These are phyloP conservation scores for Clarias pachynema DNA, from an alignment of 2,797 vertebrate genomes.

Conservation along the genomic window DNA sequence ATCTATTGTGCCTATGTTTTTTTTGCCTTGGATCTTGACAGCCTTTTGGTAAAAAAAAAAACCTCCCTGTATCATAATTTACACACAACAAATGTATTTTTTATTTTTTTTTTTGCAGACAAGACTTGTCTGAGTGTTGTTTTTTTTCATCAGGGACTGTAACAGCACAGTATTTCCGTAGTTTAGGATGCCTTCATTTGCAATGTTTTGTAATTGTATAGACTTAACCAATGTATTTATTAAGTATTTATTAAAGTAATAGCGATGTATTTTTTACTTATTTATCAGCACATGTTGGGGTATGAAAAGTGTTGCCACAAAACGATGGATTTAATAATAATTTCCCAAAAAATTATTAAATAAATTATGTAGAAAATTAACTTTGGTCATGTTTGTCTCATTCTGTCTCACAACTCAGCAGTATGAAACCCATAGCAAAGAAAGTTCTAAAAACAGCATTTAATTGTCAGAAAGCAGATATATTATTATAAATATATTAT, in stretches of 20 bases:
- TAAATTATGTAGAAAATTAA: conserved; percentile 68
- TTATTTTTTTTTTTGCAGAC: conserved; percentile 35
- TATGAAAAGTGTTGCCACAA: conserved; percentile 59
- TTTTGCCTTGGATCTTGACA: conserved; percentile 39
- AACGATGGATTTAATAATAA: conserved; percentile 77
- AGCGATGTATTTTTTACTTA: conserved; percentile 83
- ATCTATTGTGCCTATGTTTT: conserved; percentile 61
- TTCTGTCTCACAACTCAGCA: conserved; percentile 1
- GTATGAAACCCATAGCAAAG: not conserved
- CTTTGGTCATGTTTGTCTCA: not conserved
- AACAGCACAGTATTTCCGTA: conserved; percentile 79
- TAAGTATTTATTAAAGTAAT: conserved; percentile 81
- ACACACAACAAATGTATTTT: conserved; percentile 42
- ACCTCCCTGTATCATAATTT: conserved; percentile 39
- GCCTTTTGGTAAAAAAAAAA: conserved; percentile 36
- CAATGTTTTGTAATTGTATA: conserved; percentile 70
- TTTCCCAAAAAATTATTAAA: conserved; percentile 70
- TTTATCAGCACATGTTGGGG: conserved; percentile 75
- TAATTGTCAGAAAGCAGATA: not conserved
- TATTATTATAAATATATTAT: not conserved
- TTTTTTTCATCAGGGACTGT: conserved; percentile 73
- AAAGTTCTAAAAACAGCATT: not conserved
- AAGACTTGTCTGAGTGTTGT: conserved; percentile 45
- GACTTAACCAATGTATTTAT: conserved; percentile 83
- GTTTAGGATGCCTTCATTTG: conserved; percentile 69